A percentile compares a stretch with the other conserved stretches of the same genome.
These are phyloP conservation scores for Haliclystus octoradiatus DNA, from an alignment of 30 jellyfish, hydroid and myxozoan genomes.

Conservation along the genomic window DNA sequence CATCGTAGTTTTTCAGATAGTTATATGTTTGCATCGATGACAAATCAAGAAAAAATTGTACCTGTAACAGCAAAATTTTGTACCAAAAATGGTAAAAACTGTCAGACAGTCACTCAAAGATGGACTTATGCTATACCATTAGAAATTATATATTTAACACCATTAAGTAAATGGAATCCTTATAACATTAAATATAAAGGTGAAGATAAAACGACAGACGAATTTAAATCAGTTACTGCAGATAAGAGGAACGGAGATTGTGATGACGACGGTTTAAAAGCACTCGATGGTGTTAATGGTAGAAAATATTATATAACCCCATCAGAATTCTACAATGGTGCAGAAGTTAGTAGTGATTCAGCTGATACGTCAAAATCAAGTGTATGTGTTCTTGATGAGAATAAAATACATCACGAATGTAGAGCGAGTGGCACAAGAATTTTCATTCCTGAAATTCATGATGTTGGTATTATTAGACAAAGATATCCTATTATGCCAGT, in stretches of 20 bases:
- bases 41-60: conserved; percentile 45
- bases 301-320: conserved; percentile 48
- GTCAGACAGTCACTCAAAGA: conserved; percentile 29
- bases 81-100: conserved; percentile 3
- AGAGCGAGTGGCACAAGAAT: conserved; percentile 61
- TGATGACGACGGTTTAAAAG: conserved; percentile 7
- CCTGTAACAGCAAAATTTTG: neutral
- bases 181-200: conserved; percentile 36
- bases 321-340: conserved; percentile 34
- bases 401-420: conserved; percentile 20
- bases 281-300: conserved; percentile 44
- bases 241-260: conserved; percentile 59
- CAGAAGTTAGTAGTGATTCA: conserved; percentile 19
- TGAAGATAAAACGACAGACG: neutral
- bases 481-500: conserved; percentile 55
- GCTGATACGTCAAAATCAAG: conserved; percentile 45
- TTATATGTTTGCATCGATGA: conserved; percentile 46
- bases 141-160: conserved; percentile 62
- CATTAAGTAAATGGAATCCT: conserved; percentile 59
- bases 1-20: conserved; percentile 46
- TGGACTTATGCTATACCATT: conserved; percentile 79
- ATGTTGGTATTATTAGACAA: conserved; percentile 42
- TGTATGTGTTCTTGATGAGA: conserved; percentile 45
- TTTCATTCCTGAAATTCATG: conserved; percentile 47
- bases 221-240: conserved; percentile 10